Evolutionary conservation across 2,113 vertebrate species (phyloP).

Genomic region (Salvelinus sp.): DNA sequence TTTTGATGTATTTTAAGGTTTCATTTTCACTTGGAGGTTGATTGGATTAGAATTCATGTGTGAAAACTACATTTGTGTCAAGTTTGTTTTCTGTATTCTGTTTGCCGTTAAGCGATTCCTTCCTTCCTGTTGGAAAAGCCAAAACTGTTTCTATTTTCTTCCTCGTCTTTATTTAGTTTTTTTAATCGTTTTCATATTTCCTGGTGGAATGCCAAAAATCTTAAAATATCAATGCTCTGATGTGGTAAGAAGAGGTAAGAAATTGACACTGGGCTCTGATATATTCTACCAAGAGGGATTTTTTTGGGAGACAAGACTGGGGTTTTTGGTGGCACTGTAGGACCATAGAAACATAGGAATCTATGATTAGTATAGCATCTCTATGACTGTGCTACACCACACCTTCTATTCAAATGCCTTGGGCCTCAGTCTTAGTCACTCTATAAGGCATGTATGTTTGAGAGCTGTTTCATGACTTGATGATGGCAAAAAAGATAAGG

Average conservation of each 20-base stretch:
- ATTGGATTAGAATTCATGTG: not conserved
- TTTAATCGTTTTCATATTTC: not conserved
- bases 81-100: not conserved
- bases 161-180: not conserved
- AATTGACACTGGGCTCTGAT: not conserved
- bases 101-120: not conserved
- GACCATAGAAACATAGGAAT: too few relatives aligned
- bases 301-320: too few relatives aligned
- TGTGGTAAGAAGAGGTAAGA: slow-evolving; percentile 8
- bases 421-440: not conserved
- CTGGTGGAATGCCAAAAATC: slow-evolving; percentile 20
- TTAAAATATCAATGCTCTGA: slow-evolving; percentile 36
- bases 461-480: not conserved
- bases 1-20: not conserved
- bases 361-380: too few relatives aligned
- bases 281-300: not conserved
- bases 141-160: not conserved
- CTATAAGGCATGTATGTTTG: not conserved
- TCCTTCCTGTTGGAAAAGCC: too few relatives aligned
- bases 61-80: not conserved
- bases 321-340: too few relatives aligned
- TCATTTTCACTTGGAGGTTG: not conserved
- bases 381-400: too few relatives aligned
- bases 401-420: not conserved
- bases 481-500: not conserved